These are phyloP conservation scores for Sander lucioperca DNA, from an alignment of 2,113 vertebrate genomes.

Conservation along the genomic window DNA sequence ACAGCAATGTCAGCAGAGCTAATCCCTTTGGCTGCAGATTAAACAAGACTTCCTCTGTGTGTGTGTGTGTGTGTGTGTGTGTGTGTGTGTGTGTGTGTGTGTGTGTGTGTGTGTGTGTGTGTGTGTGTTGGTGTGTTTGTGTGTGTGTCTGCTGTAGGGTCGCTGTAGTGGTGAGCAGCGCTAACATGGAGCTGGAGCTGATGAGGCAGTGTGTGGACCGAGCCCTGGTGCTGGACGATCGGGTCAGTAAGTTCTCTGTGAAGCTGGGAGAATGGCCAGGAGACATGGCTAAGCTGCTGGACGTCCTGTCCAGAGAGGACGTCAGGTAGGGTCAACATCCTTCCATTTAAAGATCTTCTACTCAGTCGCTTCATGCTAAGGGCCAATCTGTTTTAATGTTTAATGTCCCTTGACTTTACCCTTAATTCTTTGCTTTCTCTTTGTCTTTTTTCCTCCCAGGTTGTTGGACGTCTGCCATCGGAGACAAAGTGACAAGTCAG, in stretches of 20 bases:
- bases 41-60: constrained; percentile 4
- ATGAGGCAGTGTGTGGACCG: constrained; percentile 88
- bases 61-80: background rate
- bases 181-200: constrained; percentile 89
- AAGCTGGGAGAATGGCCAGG: constrained; percentile 86
- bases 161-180: constrained; percentile 89
- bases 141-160: constrained; percentile 81
- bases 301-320: constrained; percentile 89
- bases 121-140: background rate
- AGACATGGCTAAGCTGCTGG: constrained; percentile 90
- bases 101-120: background rate
- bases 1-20: constrained; percentile 14
- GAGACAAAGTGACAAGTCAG: constrained; percentile 82
- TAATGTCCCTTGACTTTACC: background rate
- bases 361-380: background rate
- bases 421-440: constrained; percentile 8
- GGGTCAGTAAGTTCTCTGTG: constrained; percentile 89
- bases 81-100: constrained; percentile 6
- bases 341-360: background rate
- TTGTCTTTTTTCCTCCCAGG: constrained; percentile 74
- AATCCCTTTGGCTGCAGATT: constrained; percentile 44
- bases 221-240: constrained; percentile 87
- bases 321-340: constrained; percentile 81
- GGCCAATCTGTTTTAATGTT: background rate
- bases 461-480: constrained; percentile 90